Evolutionary conservation across 1,140 invertebrate species (phyloP).

Genomic region (Trissolcus basalis): DNA sequence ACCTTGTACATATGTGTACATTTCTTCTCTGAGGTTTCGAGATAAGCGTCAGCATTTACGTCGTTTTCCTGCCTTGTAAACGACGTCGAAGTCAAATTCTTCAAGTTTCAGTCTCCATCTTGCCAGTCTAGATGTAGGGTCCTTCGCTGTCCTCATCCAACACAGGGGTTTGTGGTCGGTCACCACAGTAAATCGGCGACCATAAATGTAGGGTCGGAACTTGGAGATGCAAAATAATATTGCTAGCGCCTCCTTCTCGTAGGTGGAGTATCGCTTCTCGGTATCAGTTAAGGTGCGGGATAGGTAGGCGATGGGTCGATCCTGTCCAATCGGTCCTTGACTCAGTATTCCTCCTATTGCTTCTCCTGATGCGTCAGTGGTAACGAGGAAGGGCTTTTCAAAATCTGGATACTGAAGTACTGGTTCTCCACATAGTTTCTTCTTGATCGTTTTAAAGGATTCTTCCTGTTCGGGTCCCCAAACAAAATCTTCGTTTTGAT

Average conservation of each 20-base stretch:
- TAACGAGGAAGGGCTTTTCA: too few species aligned
- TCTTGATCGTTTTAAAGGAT: constrained; percentile 36
- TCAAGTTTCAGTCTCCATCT: too few species aligned
- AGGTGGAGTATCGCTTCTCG: constrained; percentile 1
- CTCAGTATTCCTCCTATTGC: too few species aligned
- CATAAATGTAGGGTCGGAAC: constrained; percentile 2
- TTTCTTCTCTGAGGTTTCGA: too few species aligned
- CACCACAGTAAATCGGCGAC: neutral
- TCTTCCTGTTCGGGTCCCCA: neutral
- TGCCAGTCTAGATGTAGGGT: too few species aligned
- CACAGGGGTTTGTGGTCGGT: neutral
- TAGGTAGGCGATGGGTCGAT: constrained; percentile 59
- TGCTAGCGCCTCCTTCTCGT: constrained; percentile 8
- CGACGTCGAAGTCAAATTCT: too few species aligned
- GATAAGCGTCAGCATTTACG: too few species aligned
- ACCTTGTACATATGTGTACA: too few species aligned
- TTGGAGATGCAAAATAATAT: too few species aligned
- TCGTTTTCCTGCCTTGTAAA: too few species aligned
- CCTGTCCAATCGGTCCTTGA: constrained; percentile 48
- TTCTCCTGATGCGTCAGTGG: too few species aligned
- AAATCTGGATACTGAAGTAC: constrained; percentile 47
- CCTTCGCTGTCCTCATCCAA: constrained; percentile 1
- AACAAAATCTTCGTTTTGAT: constrained; percentile 32
- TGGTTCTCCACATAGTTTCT: constrained; percentile 39
- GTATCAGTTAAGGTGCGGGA: constrained; percentile 14